These are phyloP conservation scores for Adelognathus sp. DNA, from an alignment of 2,888 invertebrate genomes.

Conservation along the genomic window DNA sequence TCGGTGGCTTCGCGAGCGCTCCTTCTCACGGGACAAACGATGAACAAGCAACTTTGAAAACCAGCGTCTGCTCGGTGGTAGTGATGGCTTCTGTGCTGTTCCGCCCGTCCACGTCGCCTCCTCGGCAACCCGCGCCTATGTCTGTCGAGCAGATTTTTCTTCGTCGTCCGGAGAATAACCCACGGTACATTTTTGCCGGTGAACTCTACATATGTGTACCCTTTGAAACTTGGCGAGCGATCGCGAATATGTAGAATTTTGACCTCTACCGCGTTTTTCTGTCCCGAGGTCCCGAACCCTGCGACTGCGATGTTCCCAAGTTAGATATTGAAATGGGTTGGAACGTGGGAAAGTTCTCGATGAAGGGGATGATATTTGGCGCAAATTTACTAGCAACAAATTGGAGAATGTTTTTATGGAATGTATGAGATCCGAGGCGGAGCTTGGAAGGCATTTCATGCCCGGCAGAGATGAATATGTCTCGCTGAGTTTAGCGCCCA, in stretches of 20 bases:
- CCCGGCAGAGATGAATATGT: no score
- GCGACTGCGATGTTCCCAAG: neutral
- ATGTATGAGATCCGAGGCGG: no score
- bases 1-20: neutral
- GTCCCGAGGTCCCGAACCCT: neutral
- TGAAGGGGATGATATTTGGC: neutral
- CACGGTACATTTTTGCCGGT: conserved; percentile 3
- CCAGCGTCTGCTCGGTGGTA: conserved; percentile 11
- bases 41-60: conserved; percentile 51
- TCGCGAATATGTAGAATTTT: neutral
- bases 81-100: conserved; percentile 8
- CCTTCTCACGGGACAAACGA: conserved; percentile 39
- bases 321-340: neutral
- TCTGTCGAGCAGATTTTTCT: conserved; percentile 20
- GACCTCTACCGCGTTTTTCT: neutral
- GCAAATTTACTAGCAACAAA: neutral
- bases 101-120: neutral
- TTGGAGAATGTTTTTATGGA: neutral
- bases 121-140: neutral
- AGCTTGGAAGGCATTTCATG: no score
- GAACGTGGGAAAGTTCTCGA: neutral
- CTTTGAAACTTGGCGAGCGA: neutral
- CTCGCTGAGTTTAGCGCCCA: no score
- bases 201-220: neutral
- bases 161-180: neutral